Base-by-base conservation (phyloP, 1,140 invertebrate species). In the Ips nitidus region DNA sequence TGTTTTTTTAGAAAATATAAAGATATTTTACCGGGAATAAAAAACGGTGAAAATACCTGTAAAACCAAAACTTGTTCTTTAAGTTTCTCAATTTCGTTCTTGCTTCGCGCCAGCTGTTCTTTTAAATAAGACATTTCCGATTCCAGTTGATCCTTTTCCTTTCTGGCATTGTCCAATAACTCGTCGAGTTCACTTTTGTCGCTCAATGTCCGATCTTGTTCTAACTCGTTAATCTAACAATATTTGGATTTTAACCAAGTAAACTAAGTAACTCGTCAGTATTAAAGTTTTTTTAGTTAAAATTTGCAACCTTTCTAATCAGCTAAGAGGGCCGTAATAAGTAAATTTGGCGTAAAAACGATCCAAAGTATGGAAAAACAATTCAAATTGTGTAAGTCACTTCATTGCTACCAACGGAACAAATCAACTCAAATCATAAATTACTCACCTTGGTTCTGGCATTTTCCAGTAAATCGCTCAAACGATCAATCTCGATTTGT, bases 391-490 rank as follows among this genome's bases (percentile, higher is more conserved):
- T 0, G 22, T 22, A 22, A 22, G 22, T 22, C 22, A 22, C 2
- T 7, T 1, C 38, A 55, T n/a, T 3, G 41, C 7, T 41, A 40
- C 38, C 57, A 41, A 7, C 2, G 1, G 8, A 41, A 42, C 41
- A 41, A 42, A 41, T 2, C 7, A 42, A 40, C 2, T 56, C 57
- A 36, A 1, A 2, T 59, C 38, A 2, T 2, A 42, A 41, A 42
- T 7, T 1, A 6, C 45, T 71, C 62, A 84, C 83, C 79, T 91
- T 91, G 0, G 88, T 87, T 71, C 91, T 87, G 1, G 93, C 93
- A 79, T 91, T 91, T 67, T 95, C 93, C 1, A 95, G 80, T 37
- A 94, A 80, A 4, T 90, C 91, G 40, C 87, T 88, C 59, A 94
- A 82, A 55, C 91, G 85, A 72, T 86, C 86, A 1, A 94, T 86